Percentiles rank a stretch among this genome's conserved stretches.
Evolutionary conservation across 2,888 invertebrate species (phyloP).

Genomic region (Leptodirus hochenwartii): DNA sequence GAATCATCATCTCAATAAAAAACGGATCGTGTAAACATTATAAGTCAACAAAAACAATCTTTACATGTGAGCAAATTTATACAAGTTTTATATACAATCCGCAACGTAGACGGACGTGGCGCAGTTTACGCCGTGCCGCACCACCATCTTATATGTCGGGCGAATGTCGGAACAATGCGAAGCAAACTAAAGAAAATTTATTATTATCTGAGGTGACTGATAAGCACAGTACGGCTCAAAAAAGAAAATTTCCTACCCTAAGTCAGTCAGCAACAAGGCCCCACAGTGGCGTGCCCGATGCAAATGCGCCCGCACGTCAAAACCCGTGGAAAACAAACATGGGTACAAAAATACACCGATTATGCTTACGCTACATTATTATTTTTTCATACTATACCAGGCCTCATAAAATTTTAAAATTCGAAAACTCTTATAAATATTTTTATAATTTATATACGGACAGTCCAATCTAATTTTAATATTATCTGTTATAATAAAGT

Average conservation of each 20-base stretch:
- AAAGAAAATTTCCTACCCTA: conserved; percentile 22
- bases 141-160: too few species aligned
- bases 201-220: conserved; percentile 18
- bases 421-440: conserved; percentile 27
- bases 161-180: conserved; percentile 11
- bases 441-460: conserved; percentile 22
- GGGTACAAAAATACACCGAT: conserved; percentile 32
- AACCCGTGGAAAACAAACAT: conserved; percentile 24
- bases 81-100: conserved; percentile 25
- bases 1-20: too few species aligned
- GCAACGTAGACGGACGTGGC: conserved; percentile 16
- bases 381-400: conserved; percentile 28
- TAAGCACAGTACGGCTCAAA: conserved; percentile 17
- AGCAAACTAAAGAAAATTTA: conserved; percentile 15
- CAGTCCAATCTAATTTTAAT: conserved; percentile 28
- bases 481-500: conserved; percentile 20
- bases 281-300: conserved; percentile 8
- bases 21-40: conserved; percentile 19
- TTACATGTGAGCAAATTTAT: conserved; percentile 30
- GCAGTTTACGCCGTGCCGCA: conserved; percentile 12
- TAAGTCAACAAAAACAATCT: conserved; percentile 28
- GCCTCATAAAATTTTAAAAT: conserved; percentile 30
- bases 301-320: conserved; percentile 19
- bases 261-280: conserved; percentile 25
- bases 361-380: conserved; percentile 16